These are phyloP conservation scores for Penaeus japonicus DNA, from an alignment of 1,140 invertebrate species.

Conservation along the genomic window DNA sequence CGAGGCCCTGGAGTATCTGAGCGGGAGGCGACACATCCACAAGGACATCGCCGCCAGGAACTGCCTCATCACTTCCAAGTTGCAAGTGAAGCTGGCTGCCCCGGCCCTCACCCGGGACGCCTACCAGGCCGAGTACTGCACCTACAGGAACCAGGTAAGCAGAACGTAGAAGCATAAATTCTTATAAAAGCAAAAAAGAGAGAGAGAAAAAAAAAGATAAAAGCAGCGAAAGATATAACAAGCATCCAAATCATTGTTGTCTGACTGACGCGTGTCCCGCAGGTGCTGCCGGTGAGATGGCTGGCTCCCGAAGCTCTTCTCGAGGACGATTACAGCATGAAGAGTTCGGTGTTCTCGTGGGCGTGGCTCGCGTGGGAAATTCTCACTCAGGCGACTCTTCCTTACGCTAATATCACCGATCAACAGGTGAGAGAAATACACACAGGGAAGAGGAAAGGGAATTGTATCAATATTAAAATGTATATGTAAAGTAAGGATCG, in stretches of 20 bases:
- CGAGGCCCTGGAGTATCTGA: slow-evolving; percentile 41
- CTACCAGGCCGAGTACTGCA: slow-evolving; percentile 83
- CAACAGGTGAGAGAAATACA: slow-evolving; percentile 69
- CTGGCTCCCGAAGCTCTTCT: slow-evolving; percentile 85
- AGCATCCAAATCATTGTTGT: too few relatives aligned
- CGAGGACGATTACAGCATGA: slow-evolving; percentile 90
- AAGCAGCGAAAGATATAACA: too few relatives aligned
- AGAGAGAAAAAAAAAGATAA: too few relatives aligned
- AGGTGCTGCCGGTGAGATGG: slow-evolving; percentile 82
- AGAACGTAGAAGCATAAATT: too few relatives aligned
- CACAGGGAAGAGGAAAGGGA: too few relatives aligned
- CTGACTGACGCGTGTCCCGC: slow-evolving; percentile 61
- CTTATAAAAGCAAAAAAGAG: too few relatives aligned
- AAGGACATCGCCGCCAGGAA: slow-evolving; percentile 93
- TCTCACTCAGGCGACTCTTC: slow-evolving; percentile 84
- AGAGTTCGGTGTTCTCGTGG: slow-evolving; percentile 94
- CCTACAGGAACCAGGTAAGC: slow-evolving; percentile 47
- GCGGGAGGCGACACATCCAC: slow-evolving; percentile 69
- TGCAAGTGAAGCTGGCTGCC: slow-evolving; percentile 84
- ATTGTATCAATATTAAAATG: too few relatives aligned
- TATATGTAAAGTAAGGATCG: too few relatives aligned
- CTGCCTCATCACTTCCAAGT: slow-evolving; percentile 83
- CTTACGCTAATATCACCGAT: slow-evolving; percentile 82
- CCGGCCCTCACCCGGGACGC: slow-evolving; percentile 83
- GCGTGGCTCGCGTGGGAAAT: slow-evolving; percentile 91